Evolutionary conservation across 1,140 invertebrate genomes (phyloP).

Genomic region (Zaprionus lachaisei): DNA sequence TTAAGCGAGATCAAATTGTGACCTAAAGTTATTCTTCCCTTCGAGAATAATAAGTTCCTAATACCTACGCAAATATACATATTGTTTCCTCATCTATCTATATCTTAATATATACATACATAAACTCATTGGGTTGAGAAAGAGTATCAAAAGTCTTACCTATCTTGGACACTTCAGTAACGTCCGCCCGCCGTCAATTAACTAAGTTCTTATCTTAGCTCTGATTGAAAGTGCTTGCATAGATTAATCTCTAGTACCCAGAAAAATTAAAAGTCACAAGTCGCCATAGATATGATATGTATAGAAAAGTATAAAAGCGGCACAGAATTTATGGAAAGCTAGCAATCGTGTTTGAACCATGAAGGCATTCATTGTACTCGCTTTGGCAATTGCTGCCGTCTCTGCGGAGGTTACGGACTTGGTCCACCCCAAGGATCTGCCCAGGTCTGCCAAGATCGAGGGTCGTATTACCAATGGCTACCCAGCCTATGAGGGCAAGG

Average conservation of each 20-base stretch:
- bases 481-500: conserved; percentile 81
- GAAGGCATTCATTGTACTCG: conserved; percentile 48
- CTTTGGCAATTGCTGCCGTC: conserved; percentile 46
- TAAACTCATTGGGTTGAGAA: no score
- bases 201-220: neutral
- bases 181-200: neutral
- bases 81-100: no score
- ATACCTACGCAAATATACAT: no score
- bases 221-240: neutral
- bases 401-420: conserved; percentile 20
- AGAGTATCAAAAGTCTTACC: neutral
- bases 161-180: neutral
- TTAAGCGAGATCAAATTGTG: no score
- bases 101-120: no score
- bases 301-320: neutral
- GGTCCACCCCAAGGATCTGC: conserved; percentile 39
- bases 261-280: neutral
- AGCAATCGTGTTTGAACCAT: conserved; percentile 14
- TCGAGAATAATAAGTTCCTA: no score
- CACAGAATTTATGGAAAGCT: neutral
- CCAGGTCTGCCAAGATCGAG: conserved; percentile 34
- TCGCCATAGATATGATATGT: neutral
- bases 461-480: conserved; percentile 76
- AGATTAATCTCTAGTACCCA: neutral
- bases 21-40: accelerated